A percentile compares a stretch with the other conserved stretches of the same genome.
Conservation (phyloP, 2,797 vertebrate genomes). For the Gymnothorax javanicus region DNA sequence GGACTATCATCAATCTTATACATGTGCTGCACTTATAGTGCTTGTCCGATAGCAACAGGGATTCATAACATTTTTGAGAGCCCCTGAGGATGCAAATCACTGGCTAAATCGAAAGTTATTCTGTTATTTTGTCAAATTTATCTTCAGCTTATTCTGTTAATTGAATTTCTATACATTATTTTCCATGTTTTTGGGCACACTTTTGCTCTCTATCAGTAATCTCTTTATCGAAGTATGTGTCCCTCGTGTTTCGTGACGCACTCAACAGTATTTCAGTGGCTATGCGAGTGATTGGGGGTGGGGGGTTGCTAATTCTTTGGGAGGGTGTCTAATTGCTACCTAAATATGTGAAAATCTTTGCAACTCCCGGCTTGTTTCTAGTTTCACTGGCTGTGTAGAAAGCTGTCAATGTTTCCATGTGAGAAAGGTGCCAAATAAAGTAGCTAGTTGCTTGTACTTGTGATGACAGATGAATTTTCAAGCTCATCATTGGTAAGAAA, state of each 20-base stretch:
- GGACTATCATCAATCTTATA: not conserved
- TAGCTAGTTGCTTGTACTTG: not conserved
- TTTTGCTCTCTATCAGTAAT: not conserved
- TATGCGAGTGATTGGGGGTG: not conserved
- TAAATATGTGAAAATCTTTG: slow-evolving; percentile 3
- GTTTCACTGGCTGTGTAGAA: slow-evolving; percentile 8
- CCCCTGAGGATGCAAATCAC: not conserved
- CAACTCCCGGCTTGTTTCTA: not conserved
- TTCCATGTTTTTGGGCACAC: not conserved
- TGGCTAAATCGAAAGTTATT: not conserved
- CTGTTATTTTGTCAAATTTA: not conserved
- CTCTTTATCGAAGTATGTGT: slow-evolving; percentile 13
- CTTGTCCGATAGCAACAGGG: not conserved
- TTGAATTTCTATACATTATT: slow-evolving; percentile 4
- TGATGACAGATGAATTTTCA: not conserved
- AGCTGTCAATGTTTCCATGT: slow-evolving; percentile 15
- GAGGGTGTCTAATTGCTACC: not conserved
- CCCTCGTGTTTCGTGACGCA: not conserved
- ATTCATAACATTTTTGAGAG: not conserved
- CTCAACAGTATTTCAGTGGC: not conserved
- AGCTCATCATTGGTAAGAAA: not conserved
- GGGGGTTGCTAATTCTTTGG: not conserved
- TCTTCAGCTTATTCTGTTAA: too few species aligned
- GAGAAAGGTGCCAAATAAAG: slow-evolving; percentile 26
- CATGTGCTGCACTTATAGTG: not conserved